Conservation (phyloP, 2,113 vertebrate species). For the Rhinichthys klamathensis region DNA sequence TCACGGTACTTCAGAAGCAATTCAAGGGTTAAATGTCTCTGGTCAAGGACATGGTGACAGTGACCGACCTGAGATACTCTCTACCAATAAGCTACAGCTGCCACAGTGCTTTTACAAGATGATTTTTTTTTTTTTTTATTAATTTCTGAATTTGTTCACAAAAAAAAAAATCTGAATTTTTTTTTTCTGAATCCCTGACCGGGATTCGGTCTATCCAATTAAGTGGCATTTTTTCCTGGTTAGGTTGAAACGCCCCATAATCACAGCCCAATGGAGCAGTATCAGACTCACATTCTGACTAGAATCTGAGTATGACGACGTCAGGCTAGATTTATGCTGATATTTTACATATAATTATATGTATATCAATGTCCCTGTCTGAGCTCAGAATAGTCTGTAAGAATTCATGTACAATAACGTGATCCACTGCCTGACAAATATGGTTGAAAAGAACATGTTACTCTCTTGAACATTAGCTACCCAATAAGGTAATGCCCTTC, state of each 20-base stretch:
- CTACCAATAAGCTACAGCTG: not conserved
- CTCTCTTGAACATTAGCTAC: not conserved
- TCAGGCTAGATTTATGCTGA: not conserved
- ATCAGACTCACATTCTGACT: no score
- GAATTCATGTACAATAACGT: not conserved
- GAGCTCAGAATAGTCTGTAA: not conserved
- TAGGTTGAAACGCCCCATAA: no score
- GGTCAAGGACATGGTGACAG: not conserved
- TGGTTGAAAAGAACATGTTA: not conserved
- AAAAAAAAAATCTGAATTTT: no score
- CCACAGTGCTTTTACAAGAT: not conserved
- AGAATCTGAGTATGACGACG: no score
- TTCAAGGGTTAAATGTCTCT: not conserved
- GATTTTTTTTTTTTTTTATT: not conserved
- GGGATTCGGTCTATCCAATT: no score
- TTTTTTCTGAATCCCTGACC: no score
- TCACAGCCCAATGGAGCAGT: no score
- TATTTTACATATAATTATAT: not conserved
- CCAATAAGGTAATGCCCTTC: constrained; percentile 12
- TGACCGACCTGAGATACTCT: not conserved
- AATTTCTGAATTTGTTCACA: not conserved
- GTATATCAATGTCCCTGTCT: not conserved
- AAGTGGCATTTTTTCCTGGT: no score
- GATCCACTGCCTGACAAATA: not conserved
- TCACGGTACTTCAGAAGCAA: not conserved